Conservation (phyloP, 2,797 vertebrate genomes). For the Catostomus latipinnis region DNA sequence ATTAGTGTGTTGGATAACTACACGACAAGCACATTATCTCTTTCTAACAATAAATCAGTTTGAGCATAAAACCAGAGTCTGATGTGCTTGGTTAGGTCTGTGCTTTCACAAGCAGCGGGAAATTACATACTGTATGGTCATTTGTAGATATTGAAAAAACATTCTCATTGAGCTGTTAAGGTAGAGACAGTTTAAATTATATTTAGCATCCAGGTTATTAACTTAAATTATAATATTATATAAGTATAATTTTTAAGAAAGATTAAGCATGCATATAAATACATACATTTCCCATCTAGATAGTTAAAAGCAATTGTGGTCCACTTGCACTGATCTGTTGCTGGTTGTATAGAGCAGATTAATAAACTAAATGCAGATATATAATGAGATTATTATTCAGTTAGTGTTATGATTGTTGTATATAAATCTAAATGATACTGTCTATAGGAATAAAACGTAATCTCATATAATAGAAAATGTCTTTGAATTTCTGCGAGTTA, state of each 20-base stretch:
- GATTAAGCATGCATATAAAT: neutral
- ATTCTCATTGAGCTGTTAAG: neutral
- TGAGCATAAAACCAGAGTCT: slow-evolving; percentile 55
- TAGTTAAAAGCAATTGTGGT: neutral
- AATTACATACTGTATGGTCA: slow-evolving; percentile 24
- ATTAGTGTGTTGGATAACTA: slow-evolving; percentile 14
- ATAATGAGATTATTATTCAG: neutral
- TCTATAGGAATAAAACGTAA: neutral
- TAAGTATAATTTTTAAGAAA: neutral
- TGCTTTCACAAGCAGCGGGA: neutral
- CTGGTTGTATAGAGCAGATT: neutral
- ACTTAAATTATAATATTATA: neutral
- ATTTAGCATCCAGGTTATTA: neutral
- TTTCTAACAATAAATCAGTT: slow-evolving; percentile 67
- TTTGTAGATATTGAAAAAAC: slow-evolving; percentile 36
- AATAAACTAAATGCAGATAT: slow-evolving; percentile 9
- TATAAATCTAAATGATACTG: neutral
- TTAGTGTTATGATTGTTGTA: slow-evolving; percentile 4
- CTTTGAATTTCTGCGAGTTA: neutral
- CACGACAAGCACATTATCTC: slow-evolving; percentile 66
- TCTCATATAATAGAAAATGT: neutral
- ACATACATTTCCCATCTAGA: neutral
- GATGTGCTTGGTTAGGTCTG: neutral
- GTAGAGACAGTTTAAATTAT: neutral
- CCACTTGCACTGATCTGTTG: neutral